phyloP scores from a whole-genome alignment of 2,797 vertebrate species.

The Arnoldichthys spilopterus region DNA sequence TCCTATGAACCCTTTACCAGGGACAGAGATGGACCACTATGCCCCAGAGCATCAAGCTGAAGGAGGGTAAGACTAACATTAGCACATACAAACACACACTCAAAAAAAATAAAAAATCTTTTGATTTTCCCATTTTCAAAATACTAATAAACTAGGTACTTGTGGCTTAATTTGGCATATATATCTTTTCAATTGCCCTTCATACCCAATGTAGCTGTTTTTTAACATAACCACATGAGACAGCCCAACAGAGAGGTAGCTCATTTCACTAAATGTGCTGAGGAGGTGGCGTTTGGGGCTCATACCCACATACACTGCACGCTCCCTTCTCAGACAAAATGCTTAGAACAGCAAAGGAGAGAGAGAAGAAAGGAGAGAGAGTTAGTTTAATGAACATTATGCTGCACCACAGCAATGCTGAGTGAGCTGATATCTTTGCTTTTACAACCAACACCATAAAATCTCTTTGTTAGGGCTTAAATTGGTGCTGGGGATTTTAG shows the following conservation, averaged over 20 bases:
- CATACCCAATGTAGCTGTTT: conserved; percentile 14
- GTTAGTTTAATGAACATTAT: conserved; percentile 46
- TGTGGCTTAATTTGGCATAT: conserved; percentile 31
- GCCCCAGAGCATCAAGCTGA: conserved; percentile 89
- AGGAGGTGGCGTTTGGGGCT: background rate
- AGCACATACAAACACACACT: background rate
- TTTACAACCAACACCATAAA: conserved; percentile 35
- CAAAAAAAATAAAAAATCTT: background rate
- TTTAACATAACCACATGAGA: conserved; percentile 15
- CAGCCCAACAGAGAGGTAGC: conserved; percentile 7
- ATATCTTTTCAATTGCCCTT: conserved; percentile 4
- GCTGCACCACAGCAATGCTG: conserved; percentile 50
- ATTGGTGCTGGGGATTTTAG: conserved; percentile 63
- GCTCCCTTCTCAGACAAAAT: conserved; percentile 37
- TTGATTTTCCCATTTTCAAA: too few relatives aligned
- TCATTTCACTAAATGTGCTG: conserved; percentile 36
- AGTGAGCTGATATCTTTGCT: conserved; percentile 38
- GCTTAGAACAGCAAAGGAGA: conserved; percentile 51
- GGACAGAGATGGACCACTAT: conserved; percentile 95
- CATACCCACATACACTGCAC: conserved; percentile 13
- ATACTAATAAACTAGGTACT: background rate
- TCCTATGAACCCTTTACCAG: conserved; percentile 94
- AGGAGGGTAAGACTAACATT: conserved; percentile 78
- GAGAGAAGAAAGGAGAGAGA: conserved; percentile 25
- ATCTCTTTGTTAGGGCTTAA: conserved; percentile 61